Evolutionary conservation across 2,113 vertebrate species (phyloP).

Genomic region (Suricata suricatta): DNA sequence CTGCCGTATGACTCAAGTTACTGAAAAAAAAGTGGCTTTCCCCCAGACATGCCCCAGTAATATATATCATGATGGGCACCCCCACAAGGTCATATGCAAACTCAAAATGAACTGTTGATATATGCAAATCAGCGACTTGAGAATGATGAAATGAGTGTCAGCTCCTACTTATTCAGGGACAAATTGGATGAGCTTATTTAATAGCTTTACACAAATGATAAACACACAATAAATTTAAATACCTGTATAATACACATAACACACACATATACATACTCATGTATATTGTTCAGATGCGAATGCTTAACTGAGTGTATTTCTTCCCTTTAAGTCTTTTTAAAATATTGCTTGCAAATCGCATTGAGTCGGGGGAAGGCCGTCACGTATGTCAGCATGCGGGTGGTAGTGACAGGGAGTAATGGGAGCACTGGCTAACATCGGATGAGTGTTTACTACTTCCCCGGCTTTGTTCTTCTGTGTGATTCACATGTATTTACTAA

Average conservation of each 20-base stretch:
- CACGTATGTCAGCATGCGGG: fast-evolving
- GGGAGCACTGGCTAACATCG: neutral
- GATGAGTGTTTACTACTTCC: neutral
- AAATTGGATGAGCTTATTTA: neutral
- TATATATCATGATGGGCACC: neutral
- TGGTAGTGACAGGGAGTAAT: neutral
- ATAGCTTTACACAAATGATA: neutral
- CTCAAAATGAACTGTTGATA: neutral
- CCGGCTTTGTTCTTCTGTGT: neutral
- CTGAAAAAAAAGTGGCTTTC: neutral
- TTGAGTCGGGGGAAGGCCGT: neutral
- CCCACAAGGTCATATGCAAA: neutral
- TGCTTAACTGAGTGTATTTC: neutral
- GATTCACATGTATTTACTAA: neutral
- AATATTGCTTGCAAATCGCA: neutral
- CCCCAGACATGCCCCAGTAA: neutral
- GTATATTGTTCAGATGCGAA: neutral
- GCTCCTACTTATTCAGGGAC: neutral
- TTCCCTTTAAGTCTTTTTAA: neutral
- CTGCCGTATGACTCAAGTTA: neutral
- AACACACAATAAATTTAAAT: neutral
- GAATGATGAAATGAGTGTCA: neutral
- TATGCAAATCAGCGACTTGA: neutral
- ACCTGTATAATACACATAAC: neutral
- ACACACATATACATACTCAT: neutral